These are phyloP conservation scores for Fabriciana adippe DNA, from an alignment of 2,888 invertebrate genomes.

Conservation along the genomic window DNA sequence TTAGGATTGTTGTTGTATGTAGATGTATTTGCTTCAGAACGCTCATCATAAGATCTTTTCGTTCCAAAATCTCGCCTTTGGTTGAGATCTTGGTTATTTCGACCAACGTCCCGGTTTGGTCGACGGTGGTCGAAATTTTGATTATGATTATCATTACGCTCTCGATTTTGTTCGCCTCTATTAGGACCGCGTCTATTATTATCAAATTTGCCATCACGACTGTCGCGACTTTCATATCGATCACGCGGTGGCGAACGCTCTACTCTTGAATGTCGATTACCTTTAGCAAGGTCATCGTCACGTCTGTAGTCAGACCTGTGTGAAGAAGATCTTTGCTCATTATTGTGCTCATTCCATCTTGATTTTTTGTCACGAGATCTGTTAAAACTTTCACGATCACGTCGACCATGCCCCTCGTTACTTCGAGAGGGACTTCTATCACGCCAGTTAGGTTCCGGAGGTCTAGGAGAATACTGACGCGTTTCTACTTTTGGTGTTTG, in stretches of 20 bases:
- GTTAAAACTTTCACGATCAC: background rate
- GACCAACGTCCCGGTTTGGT: constrained; percentile 1
- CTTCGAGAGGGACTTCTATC: background rate
- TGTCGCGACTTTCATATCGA: background rate
- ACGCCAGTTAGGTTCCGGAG: constrained; percentile 3
- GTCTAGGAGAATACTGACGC: background rate
- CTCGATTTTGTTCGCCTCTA: constrained; percentile 1
- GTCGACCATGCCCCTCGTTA: background rate
- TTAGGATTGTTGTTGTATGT: constrained; percentile 26
- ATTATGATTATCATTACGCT: background rate
- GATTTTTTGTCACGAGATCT: background rate
- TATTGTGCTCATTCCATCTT: background rate
- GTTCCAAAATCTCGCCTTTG: background rate
- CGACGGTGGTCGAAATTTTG: background rate
- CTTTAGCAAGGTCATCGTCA: background rate
- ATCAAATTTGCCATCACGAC: background rate
- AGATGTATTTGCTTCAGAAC: background rate
- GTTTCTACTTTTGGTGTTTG: background rate
- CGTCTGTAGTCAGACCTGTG: background rate
- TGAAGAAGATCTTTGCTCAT: constrained; percentile 1
- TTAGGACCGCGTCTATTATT: background rate
- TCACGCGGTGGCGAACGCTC: constrained; percentile 23
- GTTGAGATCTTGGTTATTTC: background rate
- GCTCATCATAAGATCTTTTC: constrained; percentile 15
- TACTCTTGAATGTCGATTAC: background rate